phyloP scores from a whole-genome alignment of 2,888 invertebrate genomes.

The Machimus rusticus region DNA sequence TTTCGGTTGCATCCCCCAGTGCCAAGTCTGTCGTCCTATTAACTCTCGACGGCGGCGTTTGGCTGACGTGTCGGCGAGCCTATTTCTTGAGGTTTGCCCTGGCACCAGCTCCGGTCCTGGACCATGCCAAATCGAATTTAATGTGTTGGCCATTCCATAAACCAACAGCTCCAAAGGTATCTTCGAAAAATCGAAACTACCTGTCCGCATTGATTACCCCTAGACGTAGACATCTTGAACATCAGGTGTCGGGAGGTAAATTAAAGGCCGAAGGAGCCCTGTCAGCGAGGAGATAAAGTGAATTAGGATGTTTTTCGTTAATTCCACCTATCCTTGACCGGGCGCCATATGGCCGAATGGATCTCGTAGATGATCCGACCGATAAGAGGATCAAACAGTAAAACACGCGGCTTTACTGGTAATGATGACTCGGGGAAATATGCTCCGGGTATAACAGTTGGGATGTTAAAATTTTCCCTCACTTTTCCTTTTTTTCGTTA shows the following conservation, averaged over 20 bases:
- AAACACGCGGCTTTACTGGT: neutral
- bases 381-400: conserved; percentile 29
- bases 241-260: conserved; percentile 42
- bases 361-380: neutral
- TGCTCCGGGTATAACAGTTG: neutral
- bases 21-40: conserved; percentile 16
- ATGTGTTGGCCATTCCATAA: conserved; percentile 33
- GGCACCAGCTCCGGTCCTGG: neutral
- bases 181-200: neutral
- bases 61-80: neutral
- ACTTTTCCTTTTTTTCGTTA: neutral
- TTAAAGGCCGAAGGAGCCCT: conserved; percentile 11
- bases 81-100: conserved; percentile 1
- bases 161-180: conserved; percentile 24
- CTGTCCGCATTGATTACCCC: conserved; percentile 34
- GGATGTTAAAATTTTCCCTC: neutral
- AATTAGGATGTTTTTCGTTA: conserved; percentile 43
- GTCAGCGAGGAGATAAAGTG: conserved; percentile 36
- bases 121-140: conserved; percentile 37
- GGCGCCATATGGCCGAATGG: conserved; percentile 27
- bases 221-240: neutral
- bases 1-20: conserved; percentile 7
- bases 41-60: neutral
- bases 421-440: conserved; percentile 28
- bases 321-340: conserved; percentile 32